phyloP scores from a whole-genome alignment of 2,113 vertebrate species.

The Anarhynchus alexandrinus region DNA sequence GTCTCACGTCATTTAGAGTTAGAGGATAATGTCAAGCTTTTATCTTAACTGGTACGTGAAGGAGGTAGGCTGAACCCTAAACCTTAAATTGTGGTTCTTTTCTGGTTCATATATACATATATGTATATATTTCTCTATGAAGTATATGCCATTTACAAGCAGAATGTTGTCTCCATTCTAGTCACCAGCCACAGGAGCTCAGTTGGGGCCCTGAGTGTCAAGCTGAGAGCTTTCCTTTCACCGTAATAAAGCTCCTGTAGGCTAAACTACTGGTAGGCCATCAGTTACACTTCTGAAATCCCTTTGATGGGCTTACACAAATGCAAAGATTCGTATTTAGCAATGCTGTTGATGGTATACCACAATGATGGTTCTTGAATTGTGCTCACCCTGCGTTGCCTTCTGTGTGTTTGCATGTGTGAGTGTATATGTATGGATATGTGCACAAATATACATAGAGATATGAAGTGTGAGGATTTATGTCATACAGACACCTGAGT shows the following conservation, averaged over 20 bases:
- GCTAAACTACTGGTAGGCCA: not conserved
- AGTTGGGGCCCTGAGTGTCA: not conserved
- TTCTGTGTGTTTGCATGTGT: not conserved
- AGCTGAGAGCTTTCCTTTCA: not conserved
- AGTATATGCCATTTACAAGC: not conserved
- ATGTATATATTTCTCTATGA: not conserved
- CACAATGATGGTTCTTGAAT: not conserved
- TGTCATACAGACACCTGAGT: not conserved
- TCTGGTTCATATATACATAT: not conserved
- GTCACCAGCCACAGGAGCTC: not conserved
- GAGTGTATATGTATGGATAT: not conserved
- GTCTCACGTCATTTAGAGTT: not conserved
- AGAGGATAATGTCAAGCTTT: not conserved
- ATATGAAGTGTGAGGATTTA: not conserved
- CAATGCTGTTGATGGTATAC: not conserved
- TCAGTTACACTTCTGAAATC: not conserved
- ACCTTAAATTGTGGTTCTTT: not conserved
- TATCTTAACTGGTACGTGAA: not conserved
- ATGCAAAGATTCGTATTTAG: not conserved
- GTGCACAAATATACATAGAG: not conserved
- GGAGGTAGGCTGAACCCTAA: not conserved
- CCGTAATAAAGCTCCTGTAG: not conserved
- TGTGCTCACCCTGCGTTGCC: not conserved
- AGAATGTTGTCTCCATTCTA: not conserved
- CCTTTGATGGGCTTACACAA: not conserved